Conservation (phyloP, 35 echinoderm and acorn worm species). For the Patiria miniata region DNA sequence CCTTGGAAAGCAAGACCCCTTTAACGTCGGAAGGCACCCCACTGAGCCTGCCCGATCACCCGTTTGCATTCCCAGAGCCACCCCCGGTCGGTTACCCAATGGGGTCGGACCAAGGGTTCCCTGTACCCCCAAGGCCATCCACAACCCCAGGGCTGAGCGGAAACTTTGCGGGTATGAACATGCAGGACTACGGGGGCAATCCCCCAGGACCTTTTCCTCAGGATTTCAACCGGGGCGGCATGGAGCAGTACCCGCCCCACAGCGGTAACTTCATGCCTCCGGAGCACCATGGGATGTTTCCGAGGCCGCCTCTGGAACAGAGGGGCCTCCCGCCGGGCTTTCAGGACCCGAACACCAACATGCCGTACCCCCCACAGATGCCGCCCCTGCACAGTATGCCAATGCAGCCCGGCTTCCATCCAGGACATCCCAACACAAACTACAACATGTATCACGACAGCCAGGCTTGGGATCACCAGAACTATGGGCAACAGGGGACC, state of each 20-base stretch:
- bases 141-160: conserved; percentile 9
- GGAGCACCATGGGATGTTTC: neutral
- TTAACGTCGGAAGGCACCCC: conserved; percentile 12
- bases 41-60: conserved; percentile 27
- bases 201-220: neutral
- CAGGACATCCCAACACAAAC: neutral
- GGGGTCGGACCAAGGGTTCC: conserved; percentile 1
- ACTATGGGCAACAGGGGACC: neutral
- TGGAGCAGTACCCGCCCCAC: conserved; percentile 13
- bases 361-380: neutral
- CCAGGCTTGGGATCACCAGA: conserved; percentile 30
- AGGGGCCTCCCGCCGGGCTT: neutral
- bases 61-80: conserved; percentile 37
- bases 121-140: neutral
- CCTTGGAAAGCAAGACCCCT: conserved; percentile 19
- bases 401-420: neutral
- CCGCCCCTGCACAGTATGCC: neutral
- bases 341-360: neutral
- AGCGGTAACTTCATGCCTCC: conserved; percentile 1
- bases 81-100: conserved; percentile 15
- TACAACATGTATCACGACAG: neutral
- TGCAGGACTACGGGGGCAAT: conserved; percentile 4
- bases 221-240: neutral
- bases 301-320: conserved; percentile 9
- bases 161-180: conserved; percentile 31